Percentiles rank a stretch among this genome's conserved stretches.
These are phyloP conservation scores for Protonemura montana DNA, from an alignment of 2,888 invertebrate species.

Conservation along the genomic window DNA sequence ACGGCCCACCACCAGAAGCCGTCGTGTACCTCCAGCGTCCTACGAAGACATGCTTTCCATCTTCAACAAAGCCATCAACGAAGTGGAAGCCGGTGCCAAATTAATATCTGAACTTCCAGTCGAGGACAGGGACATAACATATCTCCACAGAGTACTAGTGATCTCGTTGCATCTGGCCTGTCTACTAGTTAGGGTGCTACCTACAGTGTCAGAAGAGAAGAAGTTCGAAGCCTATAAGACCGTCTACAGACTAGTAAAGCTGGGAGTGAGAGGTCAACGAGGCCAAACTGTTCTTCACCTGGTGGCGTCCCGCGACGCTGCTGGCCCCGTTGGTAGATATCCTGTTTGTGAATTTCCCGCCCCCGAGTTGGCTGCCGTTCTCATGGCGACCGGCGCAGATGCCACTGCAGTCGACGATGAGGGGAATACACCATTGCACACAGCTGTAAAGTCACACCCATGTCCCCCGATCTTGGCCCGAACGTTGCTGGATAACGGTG, in stretches of 20 bases:
- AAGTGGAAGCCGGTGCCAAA: slow-evolving; percentile 56
- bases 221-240: slow-evolving; percentile 60
- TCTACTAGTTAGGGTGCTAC: slow-evolving; percentile 69
- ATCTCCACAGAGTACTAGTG: slow-evolving; percentile 83
- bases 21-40: slow-evolving; percentile 80
- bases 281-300: slow-evolving; percentile 81
- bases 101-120: slow-evolving; percentile 52
- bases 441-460: slow-evolving; percentile 73
- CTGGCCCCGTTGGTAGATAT: slow-evolving; percentile 69
- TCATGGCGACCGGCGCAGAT: slow-evolving; percentile 84
- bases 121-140: slow-evolving; percentile 75
- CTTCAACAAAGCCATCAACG: slow-evolving; percentile 77
- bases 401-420: slow-evolving; percentile 80
- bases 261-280: slow-evolving; percentile 65
- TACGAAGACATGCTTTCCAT: slow-evolving; percentile 84
- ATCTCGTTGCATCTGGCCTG: slow-evolving; percentile 86
- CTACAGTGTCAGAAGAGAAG: slow-evolving; percentile 54
- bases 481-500: slow-evolving; percentile 79
- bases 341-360: slow-evolving; percentile 77
- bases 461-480: slow-evolving; percentile 76
- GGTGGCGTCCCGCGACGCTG: slow-evolving; percentile 81
- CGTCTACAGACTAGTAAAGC: slow-evolving; percentile 79
- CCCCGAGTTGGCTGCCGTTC: slow-evolving; percentile 72
- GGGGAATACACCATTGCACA: slow-evolving; percentile 88
- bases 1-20: slow-evolving; percentile 71